Conservation (phyloP, 2,113 vertebrate species). For the Lonchura striata region DNA sequence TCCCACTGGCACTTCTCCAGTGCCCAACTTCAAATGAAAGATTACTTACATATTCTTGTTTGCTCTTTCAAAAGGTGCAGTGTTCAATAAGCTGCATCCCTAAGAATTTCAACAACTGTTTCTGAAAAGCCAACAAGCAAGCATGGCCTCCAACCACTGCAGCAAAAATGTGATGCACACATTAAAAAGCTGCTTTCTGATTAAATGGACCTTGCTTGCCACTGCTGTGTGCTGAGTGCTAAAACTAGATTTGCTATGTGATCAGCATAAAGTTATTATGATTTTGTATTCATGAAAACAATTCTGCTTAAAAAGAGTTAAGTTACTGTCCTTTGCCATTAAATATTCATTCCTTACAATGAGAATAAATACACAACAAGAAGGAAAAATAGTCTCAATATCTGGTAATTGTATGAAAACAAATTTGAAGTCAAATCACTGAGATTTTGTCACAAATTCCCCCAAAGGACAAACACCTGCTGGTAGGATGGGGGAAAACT, state of each 20-base stretch:
- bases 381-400: background rate
- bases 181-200: background rate
- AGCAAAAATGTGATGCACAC: background rate
- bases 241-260: background rate
- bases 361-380: background rate
- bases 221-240: background rate
- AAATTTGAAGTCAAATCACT: background rate
- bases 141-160: background rate
- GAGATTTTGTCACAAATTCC: background rate
- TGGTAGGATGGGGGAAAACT: fast-evolving
- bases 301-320: background rate
- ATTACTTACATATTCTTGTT: background rate
- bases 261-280: background rate
- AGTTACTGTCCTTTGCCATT: background rate
- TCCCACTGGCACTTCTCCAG: background rate
- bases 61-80: background rate
- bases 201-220: background rate
- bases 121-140: background rate
- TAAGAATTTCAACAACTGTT: background rate
- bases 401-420: background rate
- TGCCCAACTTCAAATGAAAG: background rate
- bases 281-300: background rate
- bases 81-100: background rate
- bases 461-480: background rate
- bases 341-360: background rate